Evolutionary conservation across 1,140 invertebrate genomes (phyloP).

Genomic region (Lasioglossum albipes): DNA sequence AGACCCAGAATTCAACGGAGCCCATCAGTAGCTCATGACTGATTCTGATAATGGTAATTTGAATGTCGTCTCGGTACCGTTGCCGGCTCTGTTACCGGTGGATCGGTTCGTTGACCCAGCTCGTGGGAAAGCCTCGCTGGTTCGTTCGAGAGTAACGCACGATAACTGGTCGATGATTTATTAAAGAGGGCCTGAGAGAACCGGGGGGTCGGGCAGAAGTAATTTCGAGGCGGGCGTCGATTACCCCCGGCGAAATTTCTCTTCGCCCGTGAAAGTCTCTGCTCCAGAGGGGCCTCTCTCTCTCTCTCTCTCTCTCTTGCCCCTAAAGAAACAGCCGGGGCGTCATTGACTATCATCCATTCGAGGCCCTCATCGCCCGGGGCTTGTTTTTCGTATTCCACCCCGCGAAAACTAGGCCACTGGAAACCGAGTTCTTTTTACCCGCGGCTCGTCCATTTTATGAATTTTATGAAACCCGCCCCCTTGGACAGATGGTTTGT

Average conservation of each 20-base stretch:
- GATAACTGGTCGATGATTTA: slow-evolving; percentile 38
- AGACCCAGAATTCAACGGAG: no score
- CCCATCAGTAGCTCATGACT: no score
- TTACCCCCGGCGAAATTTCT: slow-evolving; percentile 29
- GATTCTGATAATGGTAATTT: no score
- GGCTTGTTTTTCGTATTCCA: slow-evolving; percentile 58
- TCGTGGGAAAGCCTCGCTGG: no score
- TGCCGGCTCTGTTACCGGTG: no score
- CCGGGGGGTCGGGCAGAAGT: slow-evolving; percentile 25
- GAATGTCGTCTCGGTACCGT: no score
- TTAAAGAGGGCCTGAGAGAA: slow-evolving; percentile 6
- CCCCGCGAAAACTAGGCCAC: slow-evolving; percentile 55
- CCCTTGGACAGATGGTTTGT: background rate
- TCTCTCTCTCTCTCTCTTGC: background rate
- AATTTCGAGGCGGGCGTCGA: slow-evolving; percentile 38
- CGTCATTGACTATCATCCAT: slow-evolving; percentile 63
- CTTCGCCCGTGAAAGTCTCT: slow-evolving; percentile 6
- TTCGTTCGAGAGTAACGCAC: slow-evolving; percentile 15
- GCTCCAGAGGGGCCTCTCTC: background rate
- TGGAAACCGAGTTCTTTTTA: slow-evolving; percentile 54
- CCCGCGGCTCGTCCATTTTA: slow-evolving; percentile 56
- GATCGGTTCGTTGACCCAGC: no score
- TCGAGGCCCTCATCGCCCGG: slow-evolving; percentile 52
- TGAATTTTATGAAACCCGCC: slow-evolving; percentile 57
- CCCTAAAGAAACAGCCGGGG: slow-evolving; percentile 34